Base-by-base conservation (phyloP, 2,113 vertebrate species). In the Capreolus pygargus region DNA sequence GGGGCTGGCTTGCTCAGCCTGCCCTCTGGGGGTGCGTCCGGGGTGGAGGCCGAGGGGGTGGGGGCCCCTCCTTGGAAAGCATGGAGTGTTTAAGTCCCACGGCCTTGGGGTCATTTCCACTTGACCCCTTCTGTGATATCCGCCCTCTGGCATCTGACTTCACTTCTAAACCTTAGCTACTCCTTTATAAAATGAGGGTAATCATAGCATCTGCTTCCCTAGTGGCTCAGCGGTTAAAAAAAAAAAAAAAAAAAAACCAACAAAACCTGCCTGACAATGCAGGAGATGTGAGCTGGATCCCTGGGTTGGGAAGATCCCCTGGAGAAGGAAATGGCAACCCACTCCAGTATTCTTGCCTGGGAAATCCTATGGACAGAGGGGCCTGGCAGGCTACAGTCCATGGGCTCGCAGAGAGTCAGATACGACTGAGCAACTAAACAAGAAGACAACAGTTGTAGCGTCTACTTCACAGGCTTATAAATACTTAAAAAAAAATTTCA, bases 1-100 rank as follows among this genome's bases (percentile, higher is more conserved):
- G 82, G 84, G 12, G 43, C 5, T 6, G 14, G 50, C 45, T 58
- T 25, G 43, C 50, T 52, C 23, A 25, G n/a, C 15, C 39, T 21
- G 74, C 4, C 60, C 60, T 54, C n/a, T 16, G 45, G 33, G 79
- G 47, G 28, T 13, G n/a, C 0, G 0, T 27, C 64, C 6, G 1
- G 3, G 43, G 28, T 43, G 57, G n/a, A 47, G 4, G 64, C 16
- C 25, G 82, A 45, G 78, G 2, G 9, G 52, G 21, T 0, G 13
- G 5, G 23, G 8, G 74, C 5, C 12, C 25, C 6, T 78, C 36
- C 39, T 74, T 28, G 57, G 83, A 79, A 70, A 50, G 12, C 81
- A 3, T 3, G 52, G 13, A 1, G n/a, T 28, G 90, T 74, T 64
- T 2, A 0, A 39, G 25, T 94, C 52, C 11, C 19, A 7, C 1